Conservation (phyloP, 2,797 vertebrate species). For the Pterois miles region DNA sequence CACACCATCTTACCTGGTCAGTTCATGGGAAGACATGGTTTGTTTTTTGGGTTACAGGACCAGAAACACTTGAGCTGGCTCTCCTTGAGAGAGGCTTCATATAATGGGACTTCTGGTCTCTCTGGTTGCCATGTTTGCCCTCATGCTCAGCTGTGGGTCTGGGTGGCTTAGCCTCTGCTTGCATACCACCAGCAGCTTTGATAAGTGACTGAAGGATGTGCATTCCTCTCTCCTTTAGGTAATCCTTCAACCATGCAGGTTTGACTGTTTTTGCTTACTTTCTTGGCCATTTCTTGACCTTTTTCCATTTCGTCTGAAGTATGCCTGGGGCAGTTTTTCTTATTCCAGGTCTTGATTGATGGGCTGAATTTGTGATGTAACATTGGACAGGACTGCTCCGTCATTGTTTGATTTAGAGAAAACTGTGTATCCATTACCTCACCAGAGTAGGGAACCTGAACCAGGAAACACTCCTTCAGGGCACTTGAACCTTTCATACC, state of each 20-base stretch:
- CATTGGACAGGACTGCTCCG: background rate
- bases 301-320: conserved; percentile 12
- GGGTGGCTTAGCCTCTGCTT: conserved; percentile 26
- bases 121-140: background rate
- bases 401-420: conserved; percentile 36
- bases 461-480: conserved; percentile 30
- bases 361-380: conserved; percentile 21
- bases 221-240: conserved; percentile 48
- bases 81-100: background rate
- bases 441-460: background rate
- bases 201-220: background rate
- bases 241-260: conserved; percentile 47
- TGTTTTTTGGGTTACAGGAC: background rate
- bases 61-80: background rate
- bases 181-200: conserved; percentile 38
- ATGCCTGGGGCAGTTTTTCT: background rate
- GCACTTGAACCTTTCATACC: conserved; percentile 11
- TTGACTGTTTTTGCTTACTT: conserved; percentile 28
- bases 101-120: background rate
- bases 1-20: background rate
- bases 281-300: conserved; percentile 36
- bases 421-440: conserved; percentile 30
- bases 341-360: conserved; percentile 48
- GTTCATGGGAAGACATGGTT: background rate
- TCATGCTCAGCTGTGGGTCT: conserved; percentile 9